Evolutionary conservation across 2,113 vertebrate species (phyloP), one percentile per base, ranked within the genome.

Genomic region (Salvelinus namaycush): DNA sequence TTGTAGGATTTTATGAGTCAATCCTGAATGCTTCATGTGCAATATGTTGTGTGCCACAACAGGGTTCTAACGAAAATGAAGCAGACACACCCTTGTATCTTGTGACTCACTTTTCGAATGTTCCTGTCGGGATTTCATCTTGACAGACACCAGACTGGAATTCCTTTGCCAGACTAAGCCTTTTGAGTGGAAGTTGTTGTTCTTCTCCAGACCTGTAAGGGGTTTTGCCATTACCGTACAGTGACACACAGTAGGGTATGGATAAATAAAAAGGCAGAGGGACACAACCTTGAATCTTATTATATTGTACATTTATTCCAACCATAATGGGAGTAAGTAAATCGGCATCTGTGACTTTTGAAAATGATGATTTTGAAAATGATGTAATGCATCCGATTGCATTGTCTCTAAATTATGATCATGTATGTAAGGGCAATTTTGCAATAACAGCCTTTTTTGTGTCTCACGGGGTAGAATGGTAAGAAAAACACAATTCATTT

Each of bases 61-160:
- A 76, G 59, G 68, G 66, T 68, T 76, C 24, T 49, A 73, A 76
- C 69, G 57, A 76, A 79, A 79, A 73, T 70, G 75, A 60, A 9
- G 72, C 64, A 75, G 70, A 82, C 57, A 76, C 82, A 78, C 76
- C 76, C 80, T 54, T 12, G 64, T 69, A 79, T 65, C 68, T 34
- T 70, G 76, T 89, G 76, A 82, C 83, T 79, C 85, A 34, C 84
- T 82, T 78, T 83, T 83, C 67, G 31, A 54, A 60, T 71, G 54
- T 70, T 73, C n/a, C 72, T 3, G 54, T 68, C n/a, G 2, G 59
- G 59, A 60, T 49, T 48, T n/a, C 18, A 11, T 71, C 26, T 59
- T 74, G 57, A 84, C 34, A 70, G 71, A 82, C 82, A 73, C 68
- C 80, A 77, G 68, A 71, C 62, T 65, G 59, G 79, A 77, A 81